Evolutionary conservation across 2,113 vertebrate genomes (phyloP).

Genomic region (Aldabrachelys gigantea): DNA sequence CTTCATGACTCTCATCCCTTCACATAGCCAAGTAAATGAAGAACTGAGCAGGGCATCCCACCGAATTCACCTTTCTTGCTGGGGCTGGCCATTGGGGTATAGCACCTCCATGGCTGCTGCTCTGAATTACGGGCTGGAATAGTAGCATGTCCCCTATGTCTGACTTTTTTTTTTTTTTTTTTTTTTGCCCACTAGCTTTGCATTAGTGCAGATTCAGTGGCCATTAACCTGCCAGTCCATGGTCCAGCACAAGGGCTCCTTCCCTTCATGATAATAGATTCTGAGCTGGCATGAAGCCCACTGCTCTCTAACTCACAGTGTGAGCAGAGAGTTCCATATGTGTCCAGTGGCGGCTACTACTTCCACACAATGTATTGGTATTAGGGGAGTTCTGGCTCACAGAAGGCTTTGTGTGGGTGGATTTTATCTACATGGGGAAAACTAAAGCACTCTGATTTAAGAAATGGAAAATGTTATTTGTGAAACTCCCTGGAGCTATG

Average conservation of each 20-base stretch:
- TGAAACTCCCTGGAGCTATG: background rate
- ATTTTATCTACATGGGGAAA: background rate
- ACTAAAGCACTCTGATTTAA: background rate
- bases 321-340: accelerated
- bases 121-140: background rate
- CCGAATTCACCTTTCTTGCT: background rate
- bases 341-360: background rate
- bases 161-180: background rate
- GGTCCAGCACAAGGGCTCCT: background rate
- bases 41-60: background rate
- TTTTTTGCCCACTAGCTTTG: background rate
- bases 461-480: background rate
- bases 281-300: background rate
- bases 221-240: accelerated
- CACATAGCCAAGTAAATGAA: background rate
- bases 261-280: background rate
- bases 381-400: background rate
- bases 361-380: background rate
- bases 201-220: background rate
- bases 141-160: accelerated
- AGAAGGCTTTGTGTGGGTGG: background rate
- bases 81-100: background rate
- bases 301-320: background rate
- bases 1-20: background rate
- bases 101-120: background rate